Evolutionary conservation across 2,113 vertebrate genomes (phyloP).

Genomic region (Nothoprocta perdicaria): DNA sequence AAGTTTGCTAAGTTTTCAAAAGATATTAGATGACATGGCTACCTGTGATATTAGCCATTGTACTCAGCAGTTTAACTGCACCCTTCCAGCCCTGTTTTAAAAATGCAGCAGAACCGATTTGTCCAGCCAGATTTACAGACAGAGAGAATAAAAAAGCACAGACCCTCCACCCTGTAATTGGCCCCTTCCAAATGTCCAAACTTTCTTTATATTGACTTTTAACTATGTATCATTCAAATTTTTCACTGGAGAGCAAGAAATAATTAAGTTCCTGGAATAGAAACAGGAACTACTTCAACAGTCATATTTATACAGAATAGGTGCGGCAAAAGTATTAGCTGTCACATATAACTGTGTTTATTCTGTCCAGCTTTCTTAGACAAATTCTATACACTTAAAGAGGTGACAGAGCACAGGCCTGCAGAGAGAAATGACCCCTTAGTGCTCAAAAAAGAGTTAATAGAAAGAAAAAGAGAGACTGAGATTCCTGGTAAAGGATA

Average conservation of each 20-base stretch:
- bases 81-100: background rate
- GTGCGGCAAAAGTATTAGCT: background rate
- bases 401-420: background rate
- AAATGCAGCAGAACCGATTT: background rate
- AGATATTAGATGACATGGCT: background rate
- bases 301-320: background rate
- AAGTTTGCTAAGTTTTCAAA: background rate
- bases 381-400: background rate
- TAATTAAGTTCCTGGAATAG: background rate
- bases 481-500: background rate
- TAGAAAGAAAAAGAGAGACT: background rate
- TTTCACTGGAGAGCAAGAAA: background rate
- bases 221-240: background rate
- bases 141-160: background rate
- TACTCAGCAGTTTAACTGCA: background rate
- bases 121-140: background rate
- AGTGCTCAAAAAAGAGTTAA: background rate
- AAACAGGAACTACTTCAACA: constrained; percentile 9
- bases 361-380: background rate
- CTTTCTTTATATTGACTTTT: background rate
- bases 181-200: background rate
- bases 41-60: background rate
- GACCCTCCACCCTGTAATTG: background rate
- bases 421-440: background rate
- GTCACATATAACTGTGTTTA: background rate